phyloP scores from a whole-genome alignment of 1,140 invertebrate species.

The Brachionus calyciflorus region DNA sequence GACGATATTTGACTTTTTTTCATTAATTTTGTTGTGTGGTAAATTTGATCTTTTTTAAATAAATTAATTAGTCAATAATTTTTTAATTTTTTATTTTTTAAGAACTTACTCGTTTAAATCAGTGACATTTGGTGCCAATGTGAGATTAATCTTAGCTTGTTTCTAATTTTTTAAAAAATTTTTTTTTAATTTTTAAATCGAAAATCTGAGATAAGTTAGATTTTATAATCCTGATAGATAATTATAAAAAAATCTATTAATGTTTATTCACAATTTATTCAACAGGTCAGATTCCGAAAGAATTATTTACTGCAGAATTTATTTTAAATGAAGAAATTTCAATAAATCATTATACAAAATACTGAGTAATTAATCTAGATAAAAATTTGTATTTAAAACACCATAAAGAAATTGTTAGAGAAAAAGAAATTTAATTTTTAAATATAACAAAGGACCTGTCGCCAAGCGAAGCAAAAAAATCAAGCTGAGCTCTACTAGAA shows the following conservation, averaged over 20 bases:
- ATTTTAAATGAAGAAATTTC: too few relatives aligned
- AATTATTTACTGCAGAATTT: too few relatives aligned
- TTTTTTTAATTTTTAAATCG: too few relatives aligned
- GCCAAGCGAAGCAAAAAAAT: too few relatives aligned
- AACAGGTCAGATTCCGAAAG: too few relatives aligned
- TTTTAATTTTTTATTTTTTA: too few relatives aligned
- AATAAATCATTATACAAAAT: neutral
- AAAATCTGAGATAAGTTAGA: too few relatives aligned
- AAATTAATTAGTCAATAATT: too few relatives aligned
- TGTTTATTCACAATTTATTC: too few relatives aligned
- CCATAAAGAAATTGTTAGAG: neutral
- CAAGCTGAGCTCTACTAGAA: too few relatives aligned
- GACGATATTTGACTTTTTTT: neutral
- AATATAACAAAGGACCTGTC: neutral
- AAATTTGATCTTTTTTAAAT: slow-evolving; percentile 23
- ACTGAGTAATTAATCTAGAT: neutral
- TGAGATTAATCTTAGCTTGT: slow-evolving; percentile 20
- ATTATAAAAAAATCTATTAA: too few relatives aligned
- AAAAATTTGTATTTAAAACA: neutral
- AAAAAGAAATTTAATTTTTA: neutral
- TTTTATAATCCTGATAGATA: too few relatives aligned
- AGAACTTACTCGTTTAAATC: slow-evolving; percentile 10
- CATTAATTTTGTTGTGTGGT: neutral
- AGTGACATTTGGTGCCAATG: neutral
- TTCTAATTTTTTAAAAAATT: neutral